Conservation (phyloP, 2,797 vertebrate genomes). For the Ispidina picta region DNA sequence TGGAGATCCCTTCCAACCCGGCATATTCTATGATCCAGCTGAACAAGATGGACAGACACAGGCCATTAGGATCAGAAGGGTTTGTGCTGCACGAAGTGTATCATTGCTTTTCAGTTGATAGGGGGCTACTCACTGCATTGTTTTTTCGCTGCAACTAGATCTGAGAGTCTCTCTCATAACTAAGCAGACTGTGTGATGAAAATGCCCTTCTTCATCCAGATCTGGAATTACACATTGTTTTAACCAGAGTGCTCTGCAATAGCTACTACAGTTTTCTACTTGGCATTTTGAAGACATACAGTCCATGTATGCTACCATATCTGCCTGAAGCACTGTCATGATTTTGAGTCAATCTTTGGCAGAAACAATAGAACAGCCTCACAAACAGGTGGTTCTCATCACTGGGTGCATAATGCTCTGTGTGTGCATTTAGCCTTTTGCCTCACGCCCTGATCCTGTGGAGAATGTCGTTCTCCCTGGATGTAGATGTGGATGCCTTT, state of each 20-base stretch:
- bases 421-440: not conserved
- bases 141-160: not conserved
- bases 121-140: not conserved
- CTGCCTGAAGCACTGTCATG: not conserved
- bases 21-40: not conserved
- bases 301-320: not conserved
- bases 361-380: conserved; percentile 21
- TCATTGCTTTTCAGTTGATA: not conserved
- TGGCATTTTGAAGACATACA: not conserved
- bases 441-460: not conserved
- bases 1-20: too few species aligned
- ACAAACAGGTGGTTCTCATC: conserved; percentile 56
- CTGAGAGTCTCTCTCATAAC: not conserved
- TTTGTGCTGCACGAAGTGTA: not conserved
- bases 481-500: not conserved
- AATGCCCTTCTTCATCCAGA: not conserved
- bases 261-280: not conserved
- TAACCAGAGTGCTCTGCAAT: not conserved
- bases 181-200: not conserved
- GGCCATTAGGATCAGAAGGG: rapidly evolving
- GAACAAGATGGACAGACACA: not conserved
- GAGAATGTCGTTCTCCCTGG: not conserved
- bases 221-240: not conserved
- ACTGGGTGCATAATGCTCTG: conserved; percentile 11
- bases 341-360: not conserved